A percentile compares a stretch with the other conserved stretches of the same genome.
Conservation (phyloP, 35 echinoderm and acorn worm genomes). For the Eucidaris tribuloides region DNA sequence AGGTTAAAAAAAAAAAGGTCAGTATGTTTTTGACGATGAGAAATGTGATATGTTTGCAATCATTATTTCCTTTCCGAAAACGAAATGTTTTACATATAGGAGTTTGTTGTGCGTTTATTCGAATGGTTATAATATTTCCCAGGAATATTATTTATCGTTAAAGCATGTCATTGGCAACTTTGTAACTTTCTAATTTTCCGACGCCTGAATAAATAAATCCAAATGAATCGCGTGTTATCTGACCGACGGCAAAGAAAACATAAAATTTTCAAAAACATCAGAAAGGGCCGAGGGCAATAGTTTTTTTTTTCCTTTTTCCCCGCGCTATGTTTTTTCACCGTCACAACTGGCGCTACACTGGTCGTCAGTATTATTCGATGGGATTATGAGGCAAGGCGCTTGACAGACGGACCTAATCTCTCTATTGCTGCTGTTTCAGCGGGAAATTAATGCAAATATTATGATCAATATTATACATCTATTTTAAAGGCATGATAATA, state of each 20-base stretch:
- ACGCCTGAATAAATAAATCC: slow-evolving; percentile 40
- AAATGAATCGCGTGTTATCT: slow-evolving; percentile 36
- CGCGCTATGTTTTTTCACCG: slow-evolving; percentile 14
- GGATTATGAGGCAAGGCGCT: slow-evolving; percentile 12
- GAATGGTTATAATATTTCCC: background rate
- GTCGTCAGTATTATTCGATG: slow-evolving; percentile 21
- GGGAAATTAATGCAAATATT: too few relatives aligned
- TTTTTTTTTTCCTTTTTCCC: too few relatives aligned
- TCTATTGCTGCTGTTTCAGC: too few relatives aligned
- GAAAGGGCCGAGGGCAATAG: background rate
- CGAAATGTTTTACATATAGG: background rate
- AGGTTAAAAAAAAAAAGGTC: background rate
- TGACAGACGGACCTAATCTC: background rate
- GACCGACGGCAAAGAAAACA: slow-evolving; percentile 29
- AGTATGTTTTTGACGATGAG: too few relatives aligned
- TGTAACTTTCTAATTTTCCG: slow-evolving; percentile 39
- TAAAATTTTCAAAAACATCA: slow-evolving; percentile 34
- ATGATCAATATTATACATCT: too few relatives aligned
- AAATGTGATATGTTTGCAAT: too few relatives aligned
- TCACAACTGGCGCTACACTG: background rate
- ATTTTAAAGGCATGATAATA: too few relatives aligned
- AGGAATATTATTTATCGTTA: slow-evolving; percentile 23
- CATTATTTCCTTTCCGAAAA: background rate
- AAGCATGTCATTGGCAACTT: slow-evolving; percentile 32
- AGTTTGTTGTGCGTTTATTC: too few relatives aligned